Percentiles rank a stretch among this genome's conserved stretches.
Conservation (phyloP, 2,888 invertebrate genomes). For the Spilosoma lubricipeda region DNA sequence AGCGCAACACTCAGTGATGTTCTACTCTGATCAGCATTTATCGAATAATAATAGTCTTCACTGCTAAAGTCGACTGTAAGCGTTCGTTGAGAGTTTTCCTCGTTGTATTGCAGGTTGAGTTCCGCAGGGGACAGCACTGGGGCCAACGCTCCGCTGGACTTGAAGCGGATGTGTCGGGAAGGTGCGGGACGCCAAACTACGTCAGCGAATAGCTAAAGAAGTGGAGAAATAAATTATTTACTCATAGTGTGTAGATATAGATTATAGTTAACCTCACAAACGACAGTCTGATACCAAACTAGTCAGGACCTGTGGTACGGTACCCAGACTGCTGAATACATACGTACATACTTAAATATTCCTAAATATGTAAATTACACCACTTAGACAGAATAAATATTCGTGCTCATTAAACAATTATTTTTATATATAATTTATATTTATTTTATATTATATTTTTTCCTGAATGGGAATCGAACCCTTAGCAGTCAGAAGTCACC, state of each 20-base stretch:
- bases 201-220: constrained; percentile 73
- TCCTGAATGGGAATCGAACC: too few species aligned
- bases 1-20: constrained; percentile 68
- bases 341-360: too few species aligned
- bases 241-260: neutral
- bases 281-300: too few species aligned
- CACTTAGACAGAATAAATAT: too few species aligned
- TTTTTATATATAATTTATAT: too few species aligned
- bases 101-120: constrained; percentile 64
- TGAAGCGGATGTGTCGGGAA: constrained; percentile 75
- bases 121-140: constrained; percentile 73
- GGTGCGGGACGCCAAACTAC: constrained; percentile 82
- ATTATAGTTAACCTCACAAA: too few species aligned
- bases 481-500: too few species aligned
- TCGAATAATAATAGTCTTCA: constrained; percentile 67
- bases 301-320: too few species aligned
- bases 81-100: constrained; percentile 60
- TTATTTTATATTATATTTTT: too few species aligned
- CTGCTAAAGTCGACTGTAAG: constrained; percentile 67
- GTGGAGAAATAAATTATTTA: neutral
- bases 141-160: constrained; percentile 71
- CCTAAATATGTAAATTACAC: too few species aligned
- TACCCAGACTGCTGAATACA: too few species aligned
- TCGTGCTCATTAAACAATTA: too few species aligned
- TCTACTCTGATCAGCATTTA: constrained; percentile 72